Evolutionary conservation across 2,888 invertebrate species (phyloP), one percentile per base, ranked within the genome.

Genomic region (Mongoloraphidia duomilia): DNA sequence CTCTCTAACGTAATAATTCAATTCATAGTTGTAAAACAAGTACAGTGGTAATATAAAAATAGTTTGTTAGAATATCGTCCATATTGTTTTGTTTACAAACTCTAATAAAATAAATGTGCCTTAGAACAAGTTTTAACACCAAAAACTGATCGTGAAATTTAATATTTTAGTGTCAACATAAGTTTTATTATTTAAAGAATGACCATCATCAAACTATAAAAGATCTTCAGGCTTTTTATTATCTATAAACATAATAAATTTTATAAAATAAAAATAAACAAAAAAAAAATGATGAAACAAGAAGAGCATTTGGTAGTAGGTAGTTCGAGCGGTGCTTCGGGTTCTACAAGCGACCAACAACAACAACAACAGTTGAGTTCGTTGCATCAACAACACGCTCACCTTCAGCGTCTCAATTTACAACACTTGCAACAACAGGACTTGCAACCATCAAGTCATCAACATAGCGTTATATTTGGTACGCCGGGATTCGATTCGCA

Each of bases 351-450:
- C 11, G 14, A 40, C 17, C 40, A 40, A 40, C 40, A 40, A 17
- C 26, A 41, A 26, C 17, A 33, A 33, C 34, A 42, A 12, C 42
- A 42, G 12, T 26, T 26, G 26, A 26, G 26, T 6, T 26, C 26
- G 6, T 26, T 42, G n/a, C 42, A 42, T 33, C 42, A 42, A 42
- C 42, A 42, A 42, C 17, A 26, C 42, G 13, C 34, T n/a, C 44
- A 44, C 52, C 59, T 69, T 33, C 68, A 68, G 49, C 67, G 69
- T 49, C 56, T 68, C 3, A 69, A 69, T 49, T 57, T 67, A 33
- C 67, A 66, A 53, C 69, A 70, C 49, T 57, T 67, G 34, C 67
- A 66, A 53, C 66, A 66, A 51, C 26, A 26, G 6, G 26, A 26
- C 5, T 26, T 26, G 26, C 26, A 26, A 26, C 26, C 26, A 26